These are phyloP conservation scores for Ceyx margarethae DNA, from an alignment of 2,113 vertebrate genomes.

Conservation along the genomic window DNA sequence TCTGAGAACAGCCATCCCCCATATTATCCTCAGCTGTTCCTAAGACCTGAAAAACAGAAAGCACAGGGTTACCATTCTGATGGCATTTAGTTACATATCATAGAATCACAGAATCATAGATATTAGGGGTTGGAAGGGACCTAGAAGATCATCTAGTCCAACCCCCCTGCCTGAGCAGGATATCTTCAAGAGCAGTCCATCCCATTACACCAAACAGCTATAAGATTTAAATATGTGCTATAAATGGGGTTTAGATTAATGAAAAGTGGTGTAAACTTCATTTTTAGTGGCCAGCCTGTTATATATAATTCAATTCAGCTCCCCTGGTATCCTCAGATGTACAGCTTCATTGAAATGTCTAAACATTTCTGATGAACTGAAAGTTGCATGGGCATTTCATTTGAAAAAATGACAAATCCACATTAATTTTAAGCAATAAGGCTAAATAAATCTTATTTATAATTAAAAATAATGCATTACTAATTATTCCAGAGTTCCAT, in stretches of 20 bases:
- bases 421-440: neutral
- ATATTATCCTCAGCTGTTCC: slow-evolving; percentile 73
- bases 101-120: no score
- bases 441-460: neutral
- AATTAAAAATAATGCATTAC: neutral
- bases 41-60: slow-evolving; percentile 70
- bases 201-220: neutral
- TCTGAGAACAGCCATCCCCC: slow-evolving; percentile 79
- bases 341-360: neutral
- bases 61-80: neutral
- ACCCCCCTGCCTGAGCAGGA: no score
- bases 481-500: neutral
- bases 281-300: neutral
- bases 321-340: neutral
- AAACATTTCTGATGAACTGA: neutral
- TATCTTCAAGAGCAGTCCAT: neutral
- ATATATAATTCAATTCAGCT: neutral
- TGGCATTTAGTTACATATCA: neutral
- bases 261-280: neutral
- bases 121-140: no score
- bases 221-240: neutral
- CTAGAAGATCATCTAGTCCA: no score
- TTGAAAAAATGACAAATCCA: neutral
- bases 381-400: neutral
- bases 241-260: neutral